Percentiles rank a stretch among this genome's conserved stretches.
Evolutionary conservation across 2,797 vertebrate genomes (phyloP).

Genomic region (Syngnathus rostellatus): DNA sequence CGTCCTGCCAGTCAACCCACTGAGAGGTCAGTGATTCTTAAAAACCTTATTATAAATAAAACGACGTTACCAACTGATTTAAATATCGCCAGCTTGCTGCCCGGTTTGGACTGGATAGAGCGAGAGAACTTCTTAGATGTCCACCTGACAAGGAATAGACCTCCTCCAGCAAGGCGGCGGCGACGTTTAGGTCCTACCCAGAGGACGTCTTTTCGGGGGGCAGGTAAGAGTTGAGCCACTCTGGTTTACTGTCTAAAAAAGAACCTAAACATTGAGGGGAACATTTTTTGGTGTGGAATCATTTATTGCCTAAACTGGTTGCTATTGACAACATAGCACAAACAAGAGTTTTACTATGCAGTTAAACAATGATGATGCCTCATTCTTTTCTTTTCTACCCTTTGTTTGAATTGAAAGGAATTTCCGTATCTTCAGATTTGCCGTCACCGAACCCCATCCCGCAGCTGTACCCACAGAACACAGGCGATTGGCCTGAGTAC

Average conservation of each 20-base stretch:
- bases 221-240: slow-evolving; percentile 51
- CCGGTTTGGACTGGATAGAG: slow-evolving; percentile 74
- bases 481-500: slow-evolving; percentile 70
- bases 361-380: not conserved
- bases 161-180: slow-evolving; percentile 71
- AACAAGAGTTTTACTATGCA: no score
- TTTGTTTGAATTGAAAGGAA: slow-evolving; percentile 16
- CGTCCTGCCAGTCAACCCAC: slow-evolving; percentile 61
- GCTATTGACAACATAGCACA: no score
- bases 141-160: slow-evolving; percentile 75
- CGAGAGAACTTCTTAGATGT: slow-evolving; percentile 77
- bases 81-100: slow-evolving; percentile 59
- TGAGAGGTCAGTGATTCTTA: slow-evolving; percentile 57
- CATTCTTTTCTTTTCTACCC: not conserved
- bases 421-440: slow-evolving; percentile 51
- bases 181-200: slow-evolving; percentile 67
- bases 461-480: slow-evolving; percentile 64
- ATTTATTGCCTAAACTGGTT: not conserved
- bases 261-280: not conserved
- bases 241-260: not conserved
- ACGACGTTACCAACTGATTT: not conserved
- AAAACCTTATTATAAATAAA: not conserved
- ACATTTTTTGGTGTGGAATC: not conserved
- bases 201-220: slow-evolving; percentile 68
- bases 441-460: slow-evolving; percentile 67